phyloP scores from a whole-genome alignment of 2,113 vertebrate species.

The Tichodroma muraria region DNA sequence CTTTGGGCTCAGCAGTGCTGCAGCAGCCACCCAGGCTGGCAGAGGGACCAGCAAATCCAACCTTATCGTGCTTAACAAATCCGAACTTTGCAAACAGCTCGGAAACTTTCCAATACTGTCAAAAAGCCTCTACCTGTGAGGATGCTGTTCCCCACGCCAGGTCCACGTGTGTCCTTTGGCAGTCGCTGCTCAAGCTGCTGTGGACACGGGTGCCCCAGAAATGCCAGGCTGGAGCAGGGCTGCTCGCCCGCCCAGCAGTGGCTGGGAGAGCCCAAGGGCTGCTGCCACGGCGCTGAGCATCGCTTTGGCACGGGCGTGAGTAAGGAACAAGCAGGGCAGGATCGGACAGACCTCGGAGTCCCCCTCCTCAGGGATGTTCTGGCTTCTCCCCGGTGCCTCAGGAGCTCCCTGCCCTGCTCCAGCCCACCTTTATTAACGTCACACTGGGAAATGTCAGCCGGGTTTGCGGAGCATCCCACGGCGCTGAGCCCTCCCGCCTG shows the following conservation, averaged over 20 bases:
- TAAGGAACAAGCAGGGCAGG: background rate
- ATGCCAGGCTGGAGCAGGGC: background rate
- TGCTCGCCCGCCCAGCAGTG: fast-evolving
- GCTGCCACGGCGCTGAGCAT: background rate
- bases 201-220: background rate
- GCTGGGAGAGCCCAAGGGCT: background rate
- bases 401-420: background rate
- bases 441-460: background rate
- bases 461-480: background rate
- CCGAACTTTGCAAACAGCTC: background rate
- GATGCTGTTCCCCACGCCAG: background rate
- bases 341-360: fast-evolving
- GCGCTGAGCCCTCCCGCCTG: background rate
- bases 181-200: background rate
- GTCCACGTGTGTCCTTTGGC: background rate
- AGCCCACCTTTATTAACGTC: background rate
- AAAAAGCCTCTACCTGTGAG: background rate
- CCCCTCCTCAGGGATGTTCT: background rate
- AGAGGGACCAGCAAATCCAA: background rate
- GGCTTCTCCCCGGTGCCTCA: background rate
- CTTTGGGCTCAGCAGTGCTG: background rate
- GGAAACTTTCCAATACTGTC: fast-evolving
- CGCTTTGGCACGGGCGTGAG: fast-evolving
- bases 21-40: background rate
- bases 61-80: fast-evolving